These are phyloP conservation scores for Cerceris ruficornis DNA, from an alignment of 2,888 invertebrate species.

Conservation along the genomic window DNA sequence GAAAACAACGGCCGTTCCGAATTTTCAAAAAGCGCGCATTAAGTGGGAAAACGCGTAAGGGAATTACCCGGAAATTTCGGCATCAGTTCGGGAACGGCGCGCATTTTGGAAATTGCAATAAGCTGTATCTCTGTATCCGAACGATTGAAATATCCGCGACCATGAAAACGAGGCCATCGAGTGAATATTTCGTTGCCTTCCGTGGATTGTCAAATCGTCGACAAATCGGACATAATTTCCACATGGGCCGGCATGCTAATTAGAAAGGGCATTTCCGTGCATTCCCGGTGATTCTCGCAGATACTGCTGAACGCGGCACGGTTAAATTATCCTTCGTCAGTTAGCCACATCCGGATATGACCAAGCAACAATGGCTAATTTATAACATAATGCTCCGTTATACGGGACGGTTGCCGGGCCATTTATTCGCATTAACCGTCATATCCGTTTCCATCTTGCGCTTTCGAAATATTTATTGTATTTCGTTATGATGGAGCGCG, in stretches of 20 bases:
- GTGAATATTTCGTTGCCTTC: constrained; percentile 30
- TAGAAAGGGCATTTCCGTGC: constrained; percentile 70
- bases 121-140: background rate
- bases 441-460: constrained; percentile 67
- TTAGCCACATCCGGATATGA: constrained; percentile 72
- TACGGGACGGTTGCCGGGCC: constrained; percentile 66
- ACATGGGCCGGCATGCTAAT: constrained; percentile 61
- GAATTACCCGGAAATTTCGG: no score
- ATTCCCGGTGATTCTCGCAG: constrained; percentile 58
- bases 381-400: constrained; percentile 71
- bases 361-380: constrained; percentile 77
- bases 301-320: constrained; percentile 63
- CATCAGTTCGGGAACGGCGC: no score
- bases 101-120: no score
- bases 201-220: constrained; percentile 47
- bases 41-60: no score
- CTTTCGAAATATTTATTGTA: constrained; percentile 58
- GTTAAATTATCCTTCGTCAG: constrained; percentile 79
- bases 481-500: constrained; percentile 35
- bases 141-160: constrained; percentile 1
- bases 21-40: no score
- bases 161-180: background rate
- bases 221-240: constrained; percentile 67
- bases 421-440: constrained; percentile 77
- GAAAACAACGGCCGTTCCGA: no score